A percentile compares a stretch with the other conserved stretches of the same genome.
These are phyloP conservation scores for Lamellibrachia satsuma DNA, from an alignment of 2,888 invertebrate species.

Conservation along the genomic window DNA sequence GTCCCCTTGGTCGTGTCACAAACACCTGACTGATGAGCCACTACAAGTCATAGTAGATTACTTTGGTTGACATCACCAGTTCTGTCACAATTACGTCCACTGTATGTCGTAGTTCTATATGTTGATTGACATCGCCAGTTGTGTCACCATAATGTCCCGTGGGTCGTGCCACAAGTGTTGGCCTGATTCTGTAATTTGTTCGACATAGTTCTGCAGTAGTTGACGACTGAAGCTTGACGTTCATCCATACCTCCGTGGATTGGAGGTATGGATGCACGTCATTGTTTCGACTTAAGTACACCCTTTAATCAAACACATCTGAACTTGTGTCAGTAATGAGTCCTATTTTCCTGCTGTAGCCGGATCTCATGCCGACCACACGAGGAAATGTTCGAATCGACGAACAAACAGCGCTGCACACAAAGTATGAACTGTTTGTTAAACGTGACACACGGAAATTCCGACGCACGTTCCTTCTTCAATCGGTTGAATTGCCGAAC, in stretches of 20 bases:
- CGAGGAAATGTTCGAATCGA: background rate
- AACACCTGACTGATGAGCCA: background rate
- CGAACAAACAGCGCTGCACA: background rate
- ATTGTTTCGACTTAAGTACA: background rate
- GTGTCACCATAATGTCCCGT: background rate
- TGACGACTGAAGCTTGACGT: background rate
- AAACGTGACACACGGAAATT: background rate
- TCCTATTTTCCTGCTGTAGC: background rate
- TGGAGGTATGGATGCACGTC: background rate
- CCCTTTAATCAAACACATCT: background rate
- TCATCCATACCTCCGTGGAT: background rate
- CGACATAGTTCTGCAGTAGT: background rate
- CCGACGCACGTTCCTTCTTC: background rate
- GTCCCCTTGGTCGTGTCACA: background rate
- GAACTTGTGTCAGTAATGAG: background rate
- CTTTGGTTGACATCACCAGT: no score
- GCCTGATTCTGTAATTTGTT: background rate
- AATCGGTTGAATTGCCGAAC: background rate
- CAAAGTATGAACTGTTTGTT: background rate
- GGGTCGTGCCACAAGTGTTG: background rate
- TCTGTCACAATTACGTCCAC: background rate
- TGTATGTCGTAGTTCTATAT: background rate
- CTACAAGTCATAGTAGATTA: background rate
- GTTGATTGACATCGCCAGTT: background rate
- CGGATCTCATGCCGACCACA: background rate